Evolutionary conservation across 2,113 vertebrate genomes (phyloP), one percentile per base, ranked within the genome.

Genomic region (Ptilonorhynchus violaceus): DNA sequence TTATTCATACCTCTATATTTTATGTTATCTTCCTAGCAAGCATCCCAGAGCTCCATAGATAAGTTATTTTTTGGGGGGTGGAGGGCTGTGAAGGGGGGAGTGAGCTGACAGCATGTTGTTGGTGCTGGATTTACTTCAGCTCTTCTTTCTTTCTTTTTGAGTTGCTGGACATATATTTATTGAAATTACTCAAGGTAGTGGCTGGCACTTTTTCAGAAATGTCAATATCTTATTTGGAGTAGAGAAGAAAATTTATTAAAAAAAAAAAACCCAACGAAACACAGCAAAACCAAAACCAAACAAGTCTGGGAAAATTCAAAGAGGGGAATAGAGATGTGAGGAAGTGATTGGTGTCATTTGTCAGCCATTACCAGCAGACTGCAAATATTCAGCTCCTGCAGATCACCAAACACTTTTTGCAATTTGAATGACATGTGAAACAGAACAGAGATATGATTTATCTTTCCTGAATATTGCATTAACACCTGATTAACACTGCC

Each of bases 1-100:
- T 93, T 85, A 94, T 96, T 93, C 79, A 81, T 75, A 30, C n/a
- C 37, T 78, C 75, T 81, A 6, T 81, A 83, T 70, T 94, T 95
- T 77, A 90, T 55, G 18, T 52, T 77, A 37, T 64, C 42, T 85
- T 83, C 28, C 75, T 37, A 69, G 70, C 23, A 92, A 68, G 55
- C 46, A 79, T 72, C 70, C 78, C 42, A 18, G 27, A 66, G 53
- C 74, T 90, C 56, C 42, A 56, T 0, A 49, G 60, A 41, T 69
- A 69, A 77, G 31, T 68, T 68, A 37, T 64, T 52, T 44, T 49
- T 52, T 73, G 14, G 17, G 20, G 30, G 7, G 19, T 4, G 17
- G 14, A 31, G 11, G 7, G 11, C 3, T 16, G 37, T 31, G 25
- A 60, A 24, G 15, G 3, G 15, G 46, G 22, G 50, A 23, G 22